A percentile compares a stretch with the other conserved stretches of the same genome.
phyloP scores from a whole-genome alignment of 2,113 vertebrate species.

The Hippoglossus stenolepis region DNA sequence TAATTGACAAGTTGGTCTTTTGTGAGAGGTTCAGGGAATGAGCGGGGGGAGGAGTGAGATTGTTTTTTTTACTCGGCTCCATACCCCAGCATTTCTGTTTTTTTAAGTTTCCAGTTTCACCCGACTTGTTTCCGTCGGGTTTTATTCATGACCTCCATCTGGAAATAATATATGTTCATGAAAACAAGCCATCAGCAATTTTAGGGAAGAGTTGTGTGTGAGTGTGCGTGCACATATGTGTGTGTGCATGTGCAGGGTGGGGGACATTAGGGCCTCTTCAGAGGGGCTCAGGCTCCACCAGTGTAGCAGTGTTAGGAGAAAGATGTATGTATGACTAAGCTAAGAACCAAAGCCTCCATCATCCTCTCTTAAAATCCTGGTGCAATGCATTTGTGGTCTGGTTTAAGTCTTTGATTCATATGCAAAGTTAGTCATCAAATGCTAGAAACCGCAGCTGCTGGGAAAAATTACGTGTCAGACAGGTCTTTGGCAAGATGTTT shows the following conservation, averaged over 20 bases:
- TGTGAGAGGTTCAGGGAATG: constrained; percentile 43
- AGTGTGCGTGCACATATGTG: constrained; percentile 7
- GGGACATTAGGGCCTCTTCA: constrained; percentile 50
- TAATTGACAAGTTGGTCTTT: constrained; percentile 73
- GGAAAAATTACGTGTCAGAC: constrained; percentile 69
- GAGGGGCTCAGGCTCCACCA: constrained; percentile 20
- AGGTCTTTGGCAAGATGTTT: constrained; percentile 68
- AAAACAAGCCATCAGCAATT: constrained; percentile 82
- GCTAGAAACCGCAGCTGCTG: constrained; percentile 64
- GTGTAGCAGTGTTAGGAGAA: constrained; percentile 30
- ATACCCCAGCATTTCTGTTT: constrained; percentile 73
- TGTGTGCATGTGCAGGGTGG: constrained; percentile 29
- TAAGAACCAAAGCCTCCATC: constrained; percentile 52
- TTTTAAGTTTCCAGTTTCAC: constrained; percentile 86
- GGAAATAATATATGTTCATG: constrained; percentile 84
- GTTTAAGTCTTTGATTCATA: constrained; percentile 64
- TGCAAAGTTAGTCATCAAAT: constrained; percentile 69
- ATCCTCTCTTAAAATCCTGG: constrained; percentile 50
- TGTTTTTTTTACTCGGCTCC: constrained; percentile 69
- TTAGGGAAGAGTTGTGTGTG: constrained; percentile 55
- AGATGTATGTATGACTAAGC: constrained; percentile 29
- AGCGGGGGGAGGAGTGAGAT: constrained; percentile 58
- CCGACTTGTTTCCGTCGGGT: constrained; percentile 80
- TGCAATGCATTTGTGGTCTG: constrained; percentile 56
- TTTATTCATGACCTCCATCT: constrained; percentile 86